Evolutionary conservation across 2,888 invertebrate genomes (phyloP).

Genomic region (Sarcophaga caerulescens): DNA sequence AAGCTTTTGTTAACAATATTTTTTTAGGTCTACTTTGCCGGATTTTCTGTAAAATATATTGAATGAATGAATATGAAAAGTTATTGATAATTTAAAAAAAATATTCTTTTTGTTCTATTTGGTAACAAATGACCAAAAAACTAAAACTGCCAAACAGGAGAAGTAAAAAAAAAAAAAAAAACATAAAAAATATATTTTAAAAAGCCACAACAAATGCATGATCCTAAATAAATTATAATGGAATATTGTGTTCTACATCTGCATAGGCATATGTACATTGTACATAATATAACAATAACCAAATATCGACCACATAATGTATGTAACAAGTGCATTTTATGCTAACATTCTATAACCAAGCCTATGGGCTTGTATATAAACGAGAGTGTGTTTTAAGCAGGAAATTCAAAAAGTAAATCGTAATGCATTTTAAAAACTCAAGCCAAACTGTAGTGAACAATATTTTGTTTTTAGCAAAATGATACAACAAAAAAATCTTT

Average conservation of each 20-base stretch:
- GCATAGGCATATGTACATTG: background rate
- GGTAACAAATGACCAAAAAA: constrained; percentile 33
- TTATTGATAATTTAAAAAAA: no score
- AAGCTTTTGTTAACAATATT: no score
- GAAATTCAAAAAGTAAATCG: constrained; percentile 24
- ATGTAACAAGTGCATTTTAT: constrained; percentile 41
- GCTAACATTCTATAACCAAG: background rate
- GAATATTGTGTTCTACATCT: constrained; percentile 50
- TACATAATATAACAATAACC: no score
- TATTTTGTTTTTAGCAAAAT: no score
- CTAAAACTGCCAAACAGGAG: constrained; percentile 9
- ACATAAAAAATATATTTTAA: background rate
- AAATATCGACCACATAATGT: constrained; percentile 21
- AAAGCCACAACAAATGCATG: constrained; percentile 48
- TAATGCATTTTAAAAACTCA: constrained; percentile 40
- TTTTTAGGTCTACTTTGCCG: no score
- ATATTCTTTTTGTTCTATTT: background rate
- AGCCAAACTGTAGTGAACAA: background rate
- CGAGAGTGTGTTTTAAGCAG: constrained; percentile 7
- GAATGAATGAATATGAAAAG: no score
- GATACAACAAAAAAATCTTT: no score
- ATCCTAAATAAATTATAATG: constrained; percentile 59
- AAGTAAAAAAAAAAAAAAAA: no score
- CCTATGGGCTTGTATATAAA: background rate
- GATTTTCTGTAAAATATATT: background rate